phyloP scores from a whole-genome alignment of 2,113 vertebrate genomes.

The Thalassoma bifasciatum region DNA sequence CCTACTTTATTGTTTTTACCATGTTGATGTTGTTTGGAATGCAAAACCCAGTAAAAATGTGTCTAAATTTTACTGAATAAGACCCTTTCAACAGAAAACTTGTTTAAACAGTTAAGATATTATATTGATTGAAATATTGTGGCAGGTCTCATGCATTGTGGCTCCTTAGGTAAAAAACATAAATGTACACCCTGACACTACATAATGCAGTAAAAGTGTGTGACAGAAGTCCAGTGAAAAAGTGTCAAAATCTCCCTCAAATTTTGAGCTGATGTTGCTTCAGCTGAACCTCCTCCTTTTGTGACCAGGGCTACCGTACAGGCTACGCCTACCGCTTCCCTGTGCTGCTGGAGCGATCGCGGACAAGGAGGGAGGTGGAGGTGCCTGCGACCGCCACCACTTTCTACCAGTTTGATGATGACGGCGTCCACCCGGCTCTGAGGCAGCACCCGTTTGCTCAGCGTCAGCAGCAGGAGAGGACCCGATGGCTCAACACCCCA shows the following conservation, averaged over 20 bases:
- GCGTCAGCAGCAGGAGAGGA: conserved; percentile 97
- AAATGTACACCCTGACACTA: too few species aligned
- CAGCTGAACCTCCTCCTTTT: not conserved
- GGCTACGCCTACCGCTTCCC: conserved; percentile 97
- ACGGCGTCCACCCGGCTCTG: conserved; percentile 69
- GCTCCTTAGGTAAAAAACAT: too few species aligned
- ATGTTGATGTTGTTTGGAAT: too few species aligned
- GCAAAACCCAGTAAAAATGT: too few species aligned
- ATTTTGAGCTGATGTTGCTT: too few species aligned
- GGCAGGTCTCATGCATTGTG: too few species aligned
- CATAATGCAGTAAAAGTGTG: not conserved
- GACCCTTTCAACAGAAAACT: too few species aligned
- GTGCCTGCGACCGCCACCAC: conserved; percentile 92
- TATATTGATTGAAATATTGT: too few species aligned
- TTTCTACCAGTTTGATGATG: conserved; percentile 92
- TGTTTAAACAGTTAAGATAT: too few species aligned
- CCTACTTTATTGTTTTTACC: too few species aligned
- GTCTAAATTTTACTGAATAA: too few species aligned
- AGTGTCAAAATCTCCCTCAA: too few species aligned
- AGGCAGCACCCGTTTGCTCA: conserved; percentile 89
- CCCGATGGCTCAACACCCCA: conserved; percentile 97
- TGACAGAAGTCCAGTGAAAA: not conserved
- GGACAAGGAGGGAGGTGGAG: conserved; percentile 93
- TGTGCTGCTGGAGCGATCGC: conserved; percentile 91
- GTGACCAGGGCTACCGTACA: conserved; percentile 90